phyloP scores from a whole-genome alignment of 2,888 invertebrate genomes.

The Heteromyza rotundicornis region DNA sequence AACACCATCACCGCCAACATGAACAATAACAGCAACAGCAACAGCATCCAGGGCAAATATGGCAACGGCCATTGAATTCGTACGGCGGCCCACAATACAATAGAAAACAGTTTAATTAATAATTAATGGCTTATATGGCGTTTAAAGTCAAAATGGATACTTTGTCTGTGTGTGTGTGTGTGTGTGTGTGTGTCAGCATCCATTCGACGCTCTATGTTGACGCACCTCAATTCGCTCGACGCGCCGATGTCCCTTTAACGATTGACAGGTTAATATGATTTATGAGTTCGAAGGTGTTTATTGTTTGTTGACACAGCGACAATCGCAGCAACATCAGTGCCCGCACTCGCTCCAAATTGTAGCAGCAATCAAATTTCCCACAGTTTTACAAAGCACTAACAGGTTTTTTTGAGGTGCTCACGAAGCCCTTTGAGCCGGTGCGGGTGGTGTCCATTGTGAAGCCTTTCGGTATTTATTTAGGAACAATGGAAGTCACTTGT shows the following conservation, averaged over 20 bases:
- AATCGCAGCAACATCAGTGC: too few species aligned
- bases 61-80: not conserved
- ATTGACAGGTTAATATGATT: constrained; percentile 1
- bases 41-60: not conserved
- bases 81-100: not conserved
- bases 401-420: too few species aligned
- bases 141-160: not conserved
- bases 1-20: not conserved
- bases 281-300: not conserved
- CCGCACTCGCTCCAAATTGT: not conserved
- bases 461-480: too few species aligned
- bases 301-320: not conserved
- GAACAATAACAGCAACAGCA: not conserved
- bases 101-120: constrained; percentile 3
- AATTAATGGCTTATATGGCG: constrained; percentile 4
- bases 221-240: not conserved
- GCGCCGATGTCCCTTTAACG: not conserved
- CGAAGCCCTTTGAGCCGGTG: too few species aligned
- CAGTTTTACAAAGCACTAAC: not conserved
- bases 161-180: not conserved
- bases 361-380: not conserved
- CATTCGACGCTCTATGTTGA: not conserved
- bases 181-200: not conserved
- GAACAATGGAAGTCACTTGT: too few species aligned
- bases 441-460: too few species aligned